phyloP scores from a whole-genome alignment of 2,797 vertebrate species.

The Eremophila alpestris region DNA sequence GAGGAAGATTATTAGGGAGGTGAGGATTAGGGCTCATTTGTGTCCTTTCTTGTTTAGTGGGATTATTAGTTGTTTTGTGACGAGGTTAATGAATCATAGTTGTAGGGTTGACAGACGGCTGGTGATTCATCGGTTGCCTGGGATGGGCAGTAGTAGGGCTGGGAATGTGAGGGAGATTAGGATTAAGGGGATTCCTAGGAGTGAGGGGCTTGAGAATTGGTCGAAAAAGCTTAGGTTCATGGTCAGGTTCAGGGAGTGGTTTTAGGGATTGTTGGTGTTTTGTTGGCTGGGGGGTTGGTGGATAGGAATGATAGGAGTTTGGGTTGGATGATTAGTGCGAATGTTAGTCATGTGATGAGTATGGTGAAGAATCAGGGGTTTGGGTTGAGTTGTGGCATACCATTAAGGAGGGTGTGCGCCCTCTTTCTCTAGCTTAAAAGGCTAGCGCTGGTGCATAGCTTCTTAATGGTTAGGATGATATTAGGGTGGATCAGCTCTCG shows the following conservation, averaged over 20 bases:
- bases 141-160: rapidly evolving
- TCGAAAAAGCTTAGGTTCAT: neutral
- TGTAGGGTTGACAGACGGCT: rapidly evolving
- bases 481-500: rapidly evolving
- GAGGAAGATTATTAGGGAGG: rapidly evolving
- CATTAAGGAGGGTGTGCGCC: neutral
- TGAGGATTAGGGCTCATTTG: rapidly evolving
- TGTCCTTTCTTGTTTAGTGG: rapidly evolving
- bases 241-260: slow-evolving; percentile 35
- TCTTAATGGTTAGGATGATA: neutral
- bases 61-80: rapidly evolving
- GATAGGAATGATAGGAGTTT: neutral
- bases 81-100: rapidly evolving
- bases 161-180: rapidly evolving
- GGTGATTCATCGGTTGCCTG: rapidly evolving
- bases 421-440: neutral
- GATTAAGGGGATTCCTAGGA: rapidly evolving
- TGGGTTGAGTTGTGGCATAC: rapidly evolving
- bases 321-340: rapidly evolving
- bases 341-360: rapidly evolving
- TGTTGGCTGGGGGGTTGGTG: rapidly evolving
- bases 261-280: rapidly evolving
- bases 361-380: rapidly evolving
- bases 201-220: rapidly evolving
- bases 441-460: neutral